Conservation (phyloP, 2,888 invertebrate genomes). For the Alloplasta piceator region DNA sequence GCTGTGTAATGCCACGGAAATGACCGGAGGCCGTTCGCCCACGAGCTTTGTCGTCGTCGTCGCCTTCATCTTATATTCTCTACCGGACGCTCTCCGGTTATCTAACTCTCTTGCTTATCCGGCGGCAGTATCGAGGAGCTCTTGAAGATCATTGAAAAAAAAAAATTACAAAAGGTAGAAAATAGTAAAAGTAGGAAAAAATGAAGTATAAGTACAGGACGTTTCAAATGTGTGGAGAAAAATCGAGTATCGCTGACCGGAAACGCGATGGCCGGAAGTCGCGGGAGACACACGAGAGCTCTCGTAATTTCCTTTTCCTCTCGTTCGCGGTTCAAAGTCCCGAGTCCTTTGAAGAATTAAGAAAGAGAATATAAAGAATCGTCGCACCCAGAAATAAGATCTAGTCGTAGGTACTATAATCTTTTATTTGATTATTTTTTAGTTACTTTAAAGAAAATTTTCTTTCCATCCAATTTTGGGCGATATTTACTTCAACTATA, state of each 20-base stretch:
- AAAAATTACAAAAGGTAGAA: background rate
- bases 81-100: constrained; percentile 41
- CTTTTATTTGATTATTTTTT: too few species aligned
- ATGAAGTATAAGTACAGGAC: too few species aligned
- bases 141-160: constrained; percentile 7
- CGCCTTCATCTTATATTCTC: constrained; percentile 25
- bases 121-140: constrained; percentile 4
- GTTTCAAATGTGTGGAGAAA: too few species aligned
- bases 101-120: constrained; percentile 34
- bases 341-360: too few species aligned
- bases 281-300: background rate
- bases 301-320: constrained; percentile 28
- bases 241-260: constrained; percentile 68
- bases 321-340: too few species aligned
- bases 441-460: too few species aligned
- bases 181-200: constrained; percentile 5
- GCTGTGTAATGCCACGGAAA: constrained; percentile 2
- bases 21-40: constrained; percentile 43
- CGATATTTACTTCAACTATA: too few species aligned
- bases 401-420: too few species aligned
- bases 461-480: too few species aligned
- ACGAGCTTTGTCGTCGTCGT: constrained; percentile 46
- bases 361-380: too few species aligned
- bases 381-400: too few species aligned
- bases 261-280: constrained; percentile 70